Conservation (phyloP, 1,140 invertebrate genomes). For the Nylanderia fulva region DNA sequence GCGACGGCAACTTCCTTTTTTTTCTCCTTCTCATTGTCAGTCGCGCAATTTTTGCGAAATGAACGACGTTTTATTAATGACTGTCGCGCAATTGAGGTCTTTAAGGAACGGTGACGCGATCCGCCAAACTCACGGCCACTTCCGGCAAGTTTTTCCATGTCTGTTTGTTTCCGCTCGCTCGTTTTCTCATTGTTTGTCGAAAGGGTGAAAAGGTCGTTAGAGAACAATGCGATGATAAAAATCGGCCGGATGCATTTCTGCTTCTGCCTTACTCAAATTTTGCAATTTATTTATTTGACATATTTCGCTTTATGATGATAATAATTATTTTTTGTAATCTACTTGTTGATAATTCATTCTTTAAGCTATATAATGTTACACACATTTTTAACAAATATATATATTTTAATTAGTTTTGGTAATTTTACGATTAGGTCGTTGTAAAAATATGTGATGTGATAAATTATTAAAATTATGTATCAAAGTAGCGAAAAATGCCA, state of each 20-base stretch:
- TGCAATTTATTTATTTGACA: background rate
- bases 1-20: background rate
- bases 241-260: background rate
- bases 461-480: too few species aligned
- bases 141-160: constrained; percentile 55
- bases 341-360: background rate
- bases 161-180: background rate
- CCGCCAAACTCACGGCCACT: constrained; percentile 12
- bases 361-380: background rate
- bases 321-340: constrained; percentile 1
- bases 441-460: too few species aligned
- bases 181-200: background rate
- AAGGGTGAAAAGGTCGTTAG: constrained; percentile 64
- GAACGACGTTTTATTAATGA: constrained; percentile 58
- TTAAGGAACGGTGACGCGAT: constrained; percentile 36
- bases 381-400: background rate
- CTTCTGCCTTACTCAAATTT: background rate
- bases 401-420: background rate
- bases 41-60: background rate
- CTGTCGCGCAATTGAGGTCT: constrained; percentile 63
- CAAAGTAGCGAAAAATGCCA: too few species aligned
- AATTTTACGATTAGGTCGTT: background rate
- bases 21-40: background rate
- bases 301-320: too few species aligned
- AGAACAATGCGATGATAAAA: constrained; percentile 46